These are phyloP conservation scores for Enoplosus armatus DNA, from an alignment of 2,797 vertebrate genomes.

Conservation along the genomic window DNA sequence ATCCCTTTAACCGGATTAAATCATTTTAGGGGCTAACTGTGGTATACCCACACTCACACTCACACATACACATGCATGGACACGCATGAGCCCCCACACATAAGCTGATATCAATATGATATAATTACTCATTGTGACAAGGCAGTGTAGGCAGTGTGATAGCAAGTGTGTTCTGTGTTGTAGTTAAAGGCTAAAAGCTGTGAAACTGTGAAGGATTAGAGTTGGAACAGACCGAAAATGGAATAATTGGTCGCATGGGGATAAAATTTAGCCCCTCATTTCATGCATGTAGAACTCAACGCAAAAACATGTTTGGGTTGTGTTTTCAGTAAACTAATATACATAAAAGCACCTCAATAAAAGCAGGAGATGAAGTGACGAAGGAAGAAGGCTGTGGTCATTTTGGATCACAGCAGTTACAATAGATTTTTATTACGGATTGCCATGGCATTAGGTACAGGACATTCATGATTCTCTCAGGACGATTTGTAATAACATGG, in stretches of 20 bases:
- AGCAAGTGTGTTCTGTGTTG: constrained; percentile 69
- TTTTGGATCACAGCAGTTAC: background rate
- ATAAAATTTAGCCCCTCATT: constrained; percentile 28
- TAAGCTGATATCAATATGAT: constrained; percentile 75
- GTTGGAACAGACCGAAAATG: constrained; percentile 43
- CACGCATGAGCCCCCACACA: constrained; percentile 66
- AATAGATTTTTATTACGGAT: background rate
- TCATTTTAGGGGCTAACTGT: constrained; percentile 53
- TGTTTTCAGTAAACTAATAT: constrained; percentile 9
- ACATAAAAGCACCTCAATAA: background rate
- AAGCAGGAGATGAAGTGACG: too few relatives aligned
- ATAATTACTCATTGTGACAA: constrained; percentile 77
- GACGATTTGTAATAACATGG: too few relatives aligned
- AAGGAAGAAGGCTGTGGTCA: background rate
- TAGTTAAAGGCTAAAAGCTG: constrained; percentile 72
- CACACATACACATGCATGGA: constrained; percentile 50
- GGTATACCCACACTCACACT: constrained; percentile 44
- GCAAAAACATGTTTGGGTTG: background rate
- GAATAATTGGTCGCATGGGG: constrained; percentile 45
- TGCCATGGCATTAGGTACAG: background rate
- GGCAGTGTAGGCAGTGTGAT: constrained; percentile 73
- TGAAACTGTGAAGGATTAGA: constrained; percentile 67
- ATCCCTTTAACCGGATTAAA: constrained; percentile 71
- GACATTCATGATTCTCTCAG: too few relatives aligned
- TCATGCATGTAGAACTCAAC: constrained; percentile 21